Base-by-base conservation (phyloP, 2,797 vertebrate genomes). In the Sphaeramia orbicularis region DNA sequence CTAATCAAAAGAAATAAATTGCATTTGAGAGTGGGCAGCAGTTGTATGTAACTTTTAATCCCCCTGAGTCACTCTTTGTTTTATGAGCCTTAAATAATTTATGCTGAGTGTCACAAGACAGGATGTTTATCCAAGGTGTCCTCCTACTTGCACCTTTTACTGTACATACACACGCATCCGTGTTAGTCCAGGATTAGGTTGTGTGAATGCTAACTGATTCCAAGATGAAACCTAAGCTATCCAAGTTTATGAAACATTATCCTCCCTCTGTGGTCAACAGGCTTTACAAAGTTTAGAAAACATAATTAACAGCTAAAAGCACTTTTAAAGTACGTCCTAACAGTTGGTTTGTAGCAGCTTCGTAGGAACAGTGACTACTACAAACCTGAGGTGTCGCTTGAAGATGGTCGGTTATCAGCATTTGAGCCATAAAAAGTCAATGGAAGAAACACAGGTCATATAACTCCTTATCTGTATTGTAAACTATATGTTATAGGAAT, bases 121-220 rank as follows among this genome's bases (percentile, higher is more conserved):
- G 72, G 47, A 78, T 90, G 82, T 92, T 86, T 89, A 81, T 82
- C 42, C 14, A 88, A 75, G 87, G 86, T 80, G 86, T 86, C 63
- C 55, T 37, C 27, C 48, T 37, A 35, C 8, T 66, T 60, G 57
- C 40, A 16, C 40, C 50, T 66, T 78, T 69, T 67, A 27, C 24
- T 41, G 38, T n/a, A 56, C 54, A 78, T 55, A 76, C 60, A 74
- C 42, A 24, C 61, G 86, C 73, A 89, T 89, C 89, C 86, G 77
- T 90, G 84, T 90, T 86, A 42, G 68, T 72, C 16, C 52, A 78
- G 79, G 84, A 85, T 86, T 41, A 65, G 50, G 52, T 49, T 65
- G 24, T 57, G 62, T 76, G 51, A 66, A 53, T 57, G 42, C 21
- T 9, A 15, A 12, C 40, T 36, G 30, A 72, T 51, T 62, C 49